These are phyloP conservation scores for Pluvialis apricaria DNA, from an alignment of 2,113 vertebrate species.

Conservation along the genomic window DNA sequence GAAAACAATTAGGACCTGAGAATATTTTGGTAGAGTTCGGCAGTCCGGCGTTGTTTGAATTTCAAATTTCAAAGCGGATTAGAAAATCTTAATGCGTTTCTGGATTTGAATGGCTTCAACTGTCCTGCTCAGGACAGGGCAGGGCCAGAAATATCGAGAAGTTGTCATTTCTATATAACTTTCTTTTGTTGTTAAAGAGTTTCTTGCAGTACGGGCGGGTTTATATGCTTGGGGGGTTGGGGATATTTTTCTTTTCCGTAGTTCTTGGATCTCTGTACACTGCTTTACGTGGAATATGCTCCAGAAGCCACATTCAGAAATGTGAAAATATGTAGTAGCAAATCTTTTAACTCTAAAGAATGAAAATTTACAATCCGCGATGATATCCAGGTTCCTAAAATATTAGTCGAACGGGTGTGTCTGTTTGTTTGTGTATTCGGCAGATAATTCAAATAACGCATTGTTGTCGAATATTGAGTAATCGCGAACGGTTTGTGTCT, in stretches of 20 bases:
- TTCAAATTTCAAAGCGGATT: neutral
- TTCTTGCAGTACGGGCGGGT: neutral
- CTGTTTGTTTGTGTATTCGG: neutral
- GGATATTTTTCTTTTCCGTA: neutral
- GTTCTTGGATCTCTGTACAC: neutral
- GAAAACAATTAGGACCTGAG: neutral
- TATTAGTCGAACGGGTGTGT: neutral
- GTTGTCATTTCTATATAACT: neutral
- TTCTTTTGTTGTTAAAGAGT: neutral
- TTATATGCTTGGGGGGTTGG: neutral
- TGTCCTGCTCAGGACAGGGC: neutral
- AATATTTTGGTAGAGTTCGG: neutral
- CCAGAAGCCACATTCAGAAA: neutral
- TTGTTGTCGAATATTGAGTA: neutral
- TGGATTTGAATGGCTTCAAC: neutral
- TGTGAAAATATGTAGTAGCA: neutral
- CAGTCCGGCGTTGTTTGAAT: neutral
- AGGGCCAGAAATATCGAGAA: neutral
- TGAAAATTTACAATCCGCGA: conserved; percentile 15
- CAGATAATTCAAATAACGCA: neutral
- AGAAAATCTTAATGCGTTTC: neutral
- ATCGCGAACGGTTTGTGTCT: neutral
- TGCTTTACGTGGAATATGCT: neutral
- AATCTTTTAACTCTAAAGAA: neutral
- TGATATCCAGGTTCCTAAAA: conserved; percentile 19